Evolutionary conservation across 2,113 vertebrate species (phyloP).

Genomic region (Macrotis lagotis): DNA sequence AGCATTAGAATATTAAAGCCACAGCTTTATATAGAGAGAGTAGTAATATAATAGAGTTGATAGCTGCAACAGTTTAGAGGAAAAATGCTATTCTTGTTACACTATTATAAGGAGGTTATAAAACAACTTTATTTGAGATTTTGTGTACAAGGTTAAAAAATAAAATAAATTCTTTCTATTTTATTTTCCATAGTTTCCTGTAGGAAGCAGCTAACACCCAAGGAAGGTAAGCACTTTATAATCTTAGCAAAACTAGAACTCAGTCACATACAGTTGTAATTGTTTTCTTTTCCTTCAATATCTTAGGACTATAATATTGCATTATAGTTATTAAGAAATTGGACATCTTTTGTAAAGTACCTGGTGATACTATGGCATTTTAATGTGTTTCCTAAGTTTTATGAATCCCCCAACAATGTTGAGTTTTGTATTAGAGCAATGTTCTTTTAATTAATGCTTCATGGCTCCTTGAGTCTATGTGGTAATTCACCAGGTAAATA

Average conservation of each 20-base stretch:
- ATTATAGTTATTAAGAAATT: slow-evolving; percentile 67
- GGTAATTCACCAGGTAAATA: slow-evolving; percentile 52
- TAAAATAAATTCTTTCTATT: slow-evolving; percentile 69
- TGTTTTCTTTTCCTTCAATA: slow-evolving; percentile 75
- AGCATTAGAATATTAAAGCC: slow-evolving; percentile 16
- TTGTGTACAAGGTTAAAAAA: slow-evolving; percentile 41
- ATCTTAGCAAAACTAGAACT: slow-evolving; percentile 72
- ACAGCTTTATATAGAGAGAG: background rate
- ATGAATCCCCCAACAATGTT: slow-evolving; percentile 74
- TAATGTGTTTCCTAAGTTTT: slow-evolving; percentile 65
- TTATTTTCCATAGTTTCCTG: slow-evolving; percentile 70
- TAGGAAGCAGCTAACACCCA: slow-evolving; percentile 74
- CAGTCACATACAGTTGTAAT: slow-evolving; percentile 60
- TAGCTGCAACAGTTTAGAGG: background rate
- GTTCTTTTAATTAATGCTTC: slow-evolving; percentile 53
- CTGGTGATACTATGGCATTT: slow-evolving; percentile 58
- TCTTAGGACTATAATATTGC: slow-evolving; percentile 77
- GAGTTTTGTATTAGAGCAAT: slow-evolving; percentile 63
- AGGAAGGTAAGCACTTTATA: slow-evolving; percentile 74
- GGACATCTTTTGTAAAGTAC: slow-evolving; percentile 76
- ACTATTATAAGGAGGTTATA: slow-evolving; percentile 31
- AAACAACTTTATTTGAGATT: slow-evolving; percentile 29
- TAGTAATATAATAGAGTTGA: background rate
- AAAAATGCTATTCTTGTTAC: slow-evolving; percentile 20
- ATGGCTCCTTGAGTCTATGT: slow-evolving; percentile 36